Conservation (phyloP, 2,888 invertebrate species). For the Norana najaformis region DNA sequence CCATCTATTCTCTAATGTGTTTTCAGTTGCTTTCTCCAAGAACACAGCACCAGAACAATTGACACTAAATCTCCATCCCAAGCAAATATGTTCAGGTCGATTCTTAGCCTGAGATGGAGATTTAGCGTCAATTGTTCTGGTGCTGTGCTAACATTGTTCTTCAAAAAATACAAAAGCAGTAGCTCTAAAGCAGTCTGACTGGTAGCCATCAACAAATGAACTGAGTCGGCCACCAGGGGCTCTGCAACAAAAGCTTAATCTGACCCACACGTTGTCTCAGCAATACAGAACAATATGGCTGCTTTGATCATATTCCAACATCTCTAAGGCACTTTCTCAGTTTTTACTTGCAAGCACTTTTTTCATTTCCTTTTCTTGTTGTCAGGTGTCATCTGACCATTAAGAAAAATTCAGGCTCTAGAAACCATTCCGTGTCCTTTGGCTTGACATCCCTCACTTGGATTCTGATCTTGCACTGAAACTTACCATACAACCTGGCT, state of each 20-base stretch:
- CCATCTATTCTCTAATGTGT: background rate
- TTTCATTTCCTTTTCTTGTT: background rate
- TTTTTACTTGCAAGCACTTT: background rate
- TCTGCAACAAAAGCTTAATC: background rate
- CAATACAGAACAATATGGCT: background rate
- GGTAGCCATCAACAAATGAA: background rate
- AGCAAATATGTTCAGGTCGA: no score
- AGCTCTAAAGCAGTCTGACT: background rate
- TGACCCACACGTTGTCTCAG: no score
- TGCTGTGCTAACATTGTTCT: no score
- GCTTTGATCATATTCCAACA: background rate
- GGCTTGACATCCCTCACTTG: no score
- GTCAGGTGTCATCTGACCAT: background rate
- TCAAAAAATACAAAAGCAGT: background rate
- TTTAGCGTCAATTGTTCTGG: background rate
- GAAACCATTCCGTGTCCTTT: background rate
- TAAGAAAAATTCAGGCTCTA: background rate
- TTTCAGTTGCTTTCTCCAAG: background rate
- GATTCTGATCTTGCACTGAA: background rate
- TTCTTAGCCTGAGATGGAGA: background rate
- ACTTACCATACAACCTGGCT: background rate
- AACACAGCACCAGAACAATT: background rate
- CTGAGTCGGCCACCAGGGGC: background rate
- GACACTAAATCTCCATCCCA: background rate
- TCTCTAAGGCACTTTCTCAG: background rate